phyloP scores from a whole-genome alignment of 2,113 vertebrate genomes.

The Pygoscelis antarcticus region DNA sequence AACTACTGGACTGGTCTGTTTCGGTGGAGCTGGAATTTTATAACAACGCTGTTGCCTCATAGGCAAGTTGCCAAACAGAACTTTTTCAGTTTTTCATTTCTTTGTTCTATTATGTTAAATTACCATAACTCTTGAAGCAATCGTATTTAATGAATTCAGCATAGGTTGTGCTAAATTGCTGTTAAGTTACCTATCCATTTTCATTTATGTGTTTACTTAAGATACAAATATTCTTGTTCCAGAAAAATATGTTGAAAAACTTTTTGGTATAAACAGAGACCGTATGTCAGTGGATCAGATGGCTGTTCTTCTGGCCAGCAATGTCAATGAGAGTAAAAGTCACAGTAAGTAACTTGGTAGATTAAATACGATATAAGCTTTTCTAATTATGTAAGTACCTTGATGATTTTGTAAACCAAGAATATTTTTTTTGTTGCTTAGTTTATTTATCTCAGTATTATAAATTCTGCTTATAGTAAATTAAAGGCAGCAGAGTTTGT shows the following conservation, averaged over 20 bases:
- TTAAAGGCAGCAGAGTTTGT: neutral
- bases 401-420: neutral
- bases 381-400: accelerated
- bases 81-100: neutral
- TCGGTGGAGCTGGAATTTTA: neutral
- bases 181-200: neutral
- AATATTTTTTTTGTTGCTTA: neutral
- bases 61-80: neutral
- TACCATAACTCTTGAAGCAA: neutral
- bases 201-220: neutral
- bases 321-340: conserved; percentile 90
- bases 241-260: conserved; percentile 94
- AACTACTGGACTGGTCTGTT: neutral
- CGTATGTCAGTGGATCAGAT: conserved; percentile 95
- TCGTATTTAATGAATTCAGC: neutral
- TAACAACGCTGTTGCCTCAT: neutral
- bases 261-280: conserved; percentile 91
- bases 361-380: neutral
- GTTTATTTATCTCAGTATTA: neutral
- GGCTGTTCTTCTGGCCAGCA: conserved; percentile 95
- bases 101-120: neutral
- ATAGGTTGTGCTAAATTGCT: neutral
- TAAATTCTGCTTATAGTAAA: neutral
- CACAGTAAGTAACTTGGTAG: conserved; percentile 83
- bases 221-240: neutral